Evolutionary conservation across 2,113 vertebrate species (phyloP).

Genomic region (Accipiter cooperii): DNA sequence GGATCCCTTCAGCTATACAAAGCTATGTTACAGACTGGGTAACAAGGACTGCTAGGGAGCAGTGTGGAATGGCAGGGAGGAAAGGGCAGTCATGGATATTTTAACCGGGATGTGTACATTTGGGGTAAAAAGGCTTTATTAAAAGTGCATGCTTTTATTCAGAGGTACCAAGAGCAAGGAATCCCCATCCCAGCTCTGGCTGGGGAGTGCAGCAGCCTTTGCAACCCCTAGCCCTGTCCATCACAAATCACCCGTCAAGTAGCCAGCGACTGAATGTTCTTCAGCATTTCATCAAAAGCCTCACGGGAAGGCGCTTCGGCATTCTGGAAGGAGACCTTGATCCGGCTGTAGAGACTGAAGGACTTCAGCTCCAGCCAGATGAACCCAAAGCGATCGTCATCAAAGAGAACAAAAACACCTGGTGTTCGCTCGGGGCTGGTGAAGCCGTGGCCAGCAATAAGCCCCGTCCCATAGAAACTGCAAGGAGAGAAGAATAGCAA

Average conservation of each 20-base stretch:
- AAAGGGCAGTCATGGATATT: neutral
- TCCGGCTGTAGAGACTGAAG: constrained; percentile 95
- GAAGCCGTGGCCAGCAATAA: constrained; percentile 94
- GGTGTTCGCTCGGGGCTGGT: constrained; percentile 94
- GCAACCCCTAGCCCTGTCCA: constrained; percentile 25
- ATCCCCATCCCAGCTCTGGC: constrained; percentile 25
- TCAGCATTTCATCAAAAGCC: constrained; percentile 94
- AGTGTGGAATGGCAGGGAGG: neutral
- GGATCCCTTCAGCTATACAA: constrained; percentile 1
- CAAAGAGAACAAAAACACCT: constrained; percentile 90
- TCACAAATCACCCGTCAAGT: constrained; percentile 73
- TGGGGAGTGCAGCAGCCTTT: neutral
- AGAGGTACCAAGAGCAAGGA: constrained; percentile 5
- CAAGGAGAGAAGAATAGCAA: neutral
- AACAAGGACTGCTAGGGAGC: neutral
- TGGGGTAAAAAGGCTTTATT: constrained; percentile 48
- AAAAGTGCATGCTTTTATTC: constrained; percentile 69
- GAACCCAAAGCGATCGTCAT: constrained; percentile 93
- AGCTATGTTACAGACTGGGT: neutral
- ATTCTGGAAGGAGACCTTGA: constrained; percentile 87
- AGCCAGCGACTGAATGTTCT: constrained; percentile 91
- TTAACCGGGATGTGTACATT: neutral
- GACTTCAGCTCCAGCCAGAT: constrained; percentile 98
- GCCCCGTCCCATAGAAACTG: constrained; percentile 94
- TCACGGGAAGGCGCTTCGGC: constrained; percentile 84